Conservation (phyloP, 2,797 vertebrate species). For the Tolypeutes matacus region DNA sequence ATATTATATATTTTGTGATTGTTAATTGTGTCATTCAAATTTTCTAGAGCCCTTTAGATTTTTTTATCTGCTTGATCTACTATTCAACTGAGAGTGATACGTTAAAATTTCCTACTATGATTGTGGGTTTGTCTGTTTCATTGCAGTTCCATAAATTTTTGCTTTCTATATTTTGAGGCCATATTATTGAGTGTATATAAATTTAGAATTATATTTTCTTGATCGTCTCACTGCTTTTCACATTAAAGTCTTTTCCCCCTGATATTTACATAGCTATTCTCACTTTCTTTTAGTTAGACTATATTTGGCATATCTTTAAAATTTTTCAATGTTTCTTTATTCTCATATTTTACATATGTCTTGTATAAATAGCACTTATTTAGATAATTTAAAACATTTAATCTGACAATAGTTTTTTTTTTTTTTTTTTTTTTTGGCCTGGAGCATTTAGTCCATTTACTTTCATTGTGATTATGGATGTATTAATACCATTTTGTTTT, state of each 20-base stretch:
- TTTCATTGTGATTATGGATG: neutral
- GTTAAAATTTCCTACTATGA: neutral
- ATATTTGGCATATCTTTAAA: neutral
- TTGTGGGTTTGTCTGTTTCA: neutral
- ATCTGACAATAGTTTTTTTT: neutral
- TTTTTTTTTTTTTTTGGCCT: neutral
- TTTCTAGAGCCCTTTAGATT: neutral
- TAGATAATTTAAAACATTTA: slow-evolving; percentile 13
- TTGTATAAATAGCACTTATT: neutral
- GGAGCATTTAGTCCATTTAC: neutral
- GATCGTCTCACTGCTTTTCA: slow-evolving; percentile 50
- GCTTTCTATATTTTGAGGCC: neutral
- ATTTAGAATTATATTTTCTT: slow-evolving; percentile 35
- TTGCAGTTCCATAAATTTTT: slow-evolving; percentile 1
- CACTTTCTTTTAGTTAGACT: slow-evolving; percentile 3
- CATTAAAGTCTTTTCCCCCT: neutral
- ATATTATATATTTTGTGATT: neutral
- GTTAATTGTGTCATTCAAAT: neutral
- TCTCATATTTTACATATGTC: neutral
- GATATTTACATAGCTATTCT: neutral
- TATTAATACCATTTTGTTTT: slow-evolving; percentile 18
- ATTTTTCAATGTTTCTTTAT: neutral
- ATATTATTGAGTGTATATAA: neutral
- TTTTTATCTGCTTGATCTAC: neutral
- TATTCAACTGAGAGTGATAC: neutral